Evolutionary conservation across 2,797 vertebrate genomes (phyloP).

Genomic region (Sebastes hubbsi): DNA sequence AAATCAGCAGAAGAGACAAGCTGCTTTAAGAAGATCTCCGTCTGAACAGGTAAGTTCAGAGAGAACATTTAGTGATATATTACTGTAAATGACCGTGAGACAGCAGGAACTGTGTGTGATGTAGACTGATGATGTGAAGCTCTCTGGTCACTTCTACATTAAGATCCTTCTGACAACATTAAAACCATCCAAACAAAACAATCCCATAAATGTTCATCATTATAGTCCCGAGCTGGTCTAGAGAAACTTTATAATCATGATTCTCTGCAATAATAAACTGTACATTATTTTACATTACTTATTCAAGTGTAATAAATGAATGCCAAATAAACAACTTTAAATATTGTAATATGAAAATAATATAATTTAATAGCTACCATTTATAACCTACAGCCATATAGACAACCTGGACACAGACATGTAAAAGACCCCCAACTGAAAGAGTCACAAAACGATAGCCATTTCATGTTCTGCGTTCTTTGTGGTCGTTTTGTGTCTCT

Average conservation of each 20-base stretch:
- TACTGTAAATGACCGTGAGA: too few relatives aligned
- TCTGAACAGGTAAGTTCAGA: constrained; percentile 40
- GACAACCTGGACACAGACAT: background rate
- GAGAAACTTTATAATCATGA: background rate
- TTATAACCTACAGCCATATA: background rate
- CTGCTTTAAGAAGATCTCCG: background rate
- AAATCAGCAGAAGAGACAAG: background rate
- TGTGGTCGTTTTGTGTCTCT: background rate
- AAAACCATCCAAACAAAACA: background rate
- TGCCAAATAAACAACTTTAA: background rate
- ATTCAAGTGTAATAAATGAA: background rate
- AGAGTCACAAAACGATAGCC: background rate
- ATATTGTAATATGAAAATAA: background rate
- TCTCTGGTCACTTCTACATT: background rate
- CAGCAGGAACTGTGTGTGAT: background rate
- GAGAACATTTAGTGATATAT: background rate
- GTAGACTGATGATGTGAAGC: background rate
- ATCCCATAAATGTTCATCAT: background rate
- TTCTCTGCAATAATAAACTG: background rate
- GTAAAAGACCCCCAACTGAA: background rate
- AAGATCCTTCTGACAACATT: background rate
- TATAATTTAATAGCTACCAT: background rate
- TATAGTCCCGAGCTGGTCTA: too few relatives aligned
- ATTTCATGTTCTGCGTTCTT: background rate
- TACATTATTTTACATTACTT: background rate